Conservation (phyloP, 2,113 vertebrate genomes). For the Grammomys surdaster region DNA sequence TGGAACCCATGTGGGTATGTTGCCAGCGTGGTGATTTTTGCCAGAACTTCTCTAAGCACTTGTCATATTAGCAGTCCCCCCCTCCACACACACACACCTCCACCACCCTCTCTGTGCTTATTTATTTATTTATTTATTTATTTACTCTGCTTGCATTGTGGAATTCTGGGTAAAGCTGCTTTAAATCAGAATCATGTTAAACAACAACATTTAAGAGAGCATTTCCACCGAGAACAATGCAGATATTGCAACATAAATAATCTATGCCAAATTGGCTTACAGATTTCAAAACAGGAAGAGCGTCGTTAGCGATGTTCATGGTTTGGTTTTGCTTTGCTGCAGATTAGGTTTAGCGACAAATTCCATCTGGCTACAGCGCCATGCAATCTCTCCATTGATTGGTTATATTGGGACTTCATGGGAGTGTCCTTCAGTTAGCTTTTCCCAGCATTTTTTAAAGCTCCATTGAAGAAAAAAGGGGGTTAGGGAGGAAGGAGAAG, state of each 20-base stretch:
- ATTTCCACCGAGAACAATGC: constrained; percentile 25
- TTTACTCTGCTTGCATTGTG: constrained; percentile 66
- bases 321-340: constrained; percentile 81
- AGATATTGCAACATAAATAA: constrained; percentile 43
- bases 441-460: constrained; percentile 80
- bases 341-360: constrained; percentile 81
- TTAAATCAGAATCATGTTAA: constrained; percentile 52
- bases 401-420: constrained; percentile 79
- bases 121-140: constrained; percentile 67
- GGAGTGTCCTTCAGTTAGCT: constrained; percentile 81
- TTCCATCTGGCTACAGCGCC: constrained; percentile 84
- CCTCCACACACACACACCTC: too few species aligned
- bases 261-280: constrained; percentile 60
- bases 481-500: constrained; percentile 6
- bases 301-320: constrained; percentile 44
- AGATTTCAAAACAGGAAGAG: constrained; percentile 68
- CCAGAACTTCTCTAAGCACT: constrained; percentile 13
- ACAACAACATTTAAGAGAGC: constrained; percentile 50
- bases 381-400: constrained; percentile 83
- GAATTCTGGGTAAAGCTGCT: constrained; percentile 76
- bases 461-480: constrained; percentile 57
- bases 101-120: not conserved
- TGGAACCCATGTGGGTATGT: constrained; percentile 35
- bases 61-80: constrained; percentile 1
- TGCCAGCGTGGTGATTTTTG: not conserved